phyloP scores from a whole-genome alignment of 2,888 invertebrate genomes.

The Cephalotes varians region DNA sequence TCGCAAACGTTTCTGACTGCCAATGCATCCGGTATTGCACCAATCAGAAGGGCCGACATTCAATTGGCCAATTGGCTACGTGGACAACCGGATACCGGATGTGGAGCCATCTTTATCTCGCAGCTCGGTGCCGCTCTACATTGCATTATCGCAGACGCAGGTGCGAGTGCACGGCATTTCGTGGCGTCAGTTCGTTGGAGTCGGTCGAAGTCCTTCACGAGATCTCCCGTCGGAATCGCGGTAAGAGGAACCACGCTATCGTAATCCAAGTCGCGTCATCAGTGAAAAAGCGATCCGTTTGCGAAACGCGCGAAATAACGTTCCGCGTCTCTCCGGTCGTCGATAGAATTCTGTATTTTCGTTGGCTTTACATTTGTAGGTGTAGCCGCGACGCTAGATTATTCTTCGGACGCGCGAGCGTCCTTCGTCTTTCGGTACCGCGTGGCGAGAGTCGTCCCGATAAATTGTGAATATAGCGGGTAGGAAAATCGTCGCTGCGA shows the following conservation, averaged over 20 bases:
- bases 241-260: neutral
- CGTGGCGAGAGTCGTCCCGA: neutral
- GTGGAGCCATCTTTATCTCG: no score
- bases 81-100: neutral
- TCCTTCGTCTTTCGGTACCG: neutral
- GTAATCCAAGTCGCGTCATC: slow-evolving; percentile 1
- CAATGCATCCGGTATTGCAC: neutral
- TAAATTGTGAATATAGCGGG: neutral
- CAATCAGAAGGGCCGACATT: neutral
- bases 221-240: neutral
- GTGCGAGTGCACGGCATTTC: neutral
- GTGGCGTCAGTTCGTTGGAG: neutral
- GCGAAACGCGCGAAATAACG: neutral
- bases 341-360: neutral
- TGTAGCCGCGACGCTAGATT: neutral
- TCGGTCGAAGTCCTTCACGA: neutral
- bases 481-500: neutral
- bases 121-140: neutral
- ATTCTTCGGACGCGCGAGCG: neutral
- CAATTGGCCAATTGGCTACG: neutral
- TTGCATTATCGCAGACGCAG: neutral
- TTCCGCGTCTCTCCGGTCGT: neutral
- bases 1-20: no score
- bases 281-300: slow-evolving; percentile 16
- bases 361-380: no score